Base-by-base conservation (phyloP, 2,113 vertebrate genomes). In the Mus pahari region DNA sequence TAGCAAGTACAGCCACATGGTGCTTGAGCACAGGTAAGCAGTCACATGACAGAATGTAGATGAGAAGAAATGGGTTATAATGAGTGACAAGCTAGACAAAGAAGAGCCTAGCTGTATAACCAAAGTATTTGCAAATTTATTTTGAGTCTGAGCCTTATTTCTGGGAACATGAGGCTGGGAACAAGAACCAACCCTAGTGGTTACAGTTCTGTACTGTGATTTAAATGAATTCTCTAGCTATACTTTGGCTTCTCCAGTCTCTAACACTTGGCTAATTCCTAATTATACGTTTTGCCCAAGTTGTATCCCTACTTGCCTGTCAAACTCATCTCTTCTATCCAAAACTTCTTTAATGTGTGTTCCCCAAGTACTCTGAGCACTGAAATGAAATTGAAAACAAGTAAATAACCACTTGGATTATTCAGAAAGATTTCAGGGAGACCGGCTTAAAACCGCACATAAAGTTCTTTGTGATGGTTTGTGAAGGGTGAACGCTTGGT, bases 361-460 rank as follows among this genome's bases (percentile, higher is more conserved):
- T 92, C 48, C 53, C 26, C 11, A 62, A 77, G 53, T 66, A 19
- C n/a, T 95, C 95, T 75, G 36, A 77, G 55, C 62, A 92, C 39
- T 91, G 39, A 89, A 92, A n/a, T 71, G 66, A 82, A 90, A 92
- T 91, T 48, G 64, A 39, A 97, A 95, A 48, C 42, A 64, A 96
- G 92, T 22, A 83, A 89, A 48, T 42, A 53, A 86, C 10, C 48
- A 82, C 48, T 89, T 94, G 64, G n/a, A 86, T 95, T 95, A 89
- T 95, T 96, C 39, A 42, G 45, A 90, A 53, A 90, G 26, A 36
- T 62, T 96, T 96, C 91, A 95, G 74, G 81, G 66, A 92, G 48
- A 97, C 91, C 89, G 13, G 86, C 88, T 93, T 81, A 90, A 93
- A 93, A 19, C 19, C 22, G 78, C 89, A 60, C 11, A 84, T 16